These are phyloP conservation scores for Magallana gigas DNA, from an alignment of 1,140 invertebrate species.

Conservation along the genomic window DNA sequence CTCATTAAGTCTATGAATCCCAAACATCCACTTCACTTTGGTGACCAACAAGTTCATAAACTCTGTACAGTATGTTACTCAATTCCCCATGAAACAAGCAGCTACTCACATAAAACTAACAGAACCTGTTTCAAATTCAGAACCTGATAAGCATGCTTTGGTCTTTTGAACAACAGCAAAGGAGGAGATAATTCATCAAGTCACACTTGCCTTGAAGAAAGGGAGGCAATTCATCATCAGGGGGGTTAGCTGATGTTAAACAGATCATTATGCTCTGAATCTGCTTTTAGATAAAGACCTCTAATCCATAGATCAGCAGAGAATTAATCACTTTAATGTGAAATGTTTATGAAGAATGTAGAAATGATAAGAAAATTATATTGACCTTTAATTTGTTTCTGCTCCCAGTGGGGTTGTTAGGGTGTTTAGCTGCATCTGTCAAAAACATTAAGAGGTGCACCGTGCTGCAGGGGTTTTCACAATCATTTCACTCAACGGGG, in stretches of 20 bases:
- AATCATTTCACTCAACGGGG: not conserved
- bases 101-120: not conserved
- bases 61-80: not conserved
- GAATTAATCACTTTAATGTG: conserved; percentile 34
- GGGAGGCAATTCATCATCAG: conserved; percentile 10
- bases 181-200: not conserved
- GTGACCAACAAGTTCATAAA: conserved; percentile 17
- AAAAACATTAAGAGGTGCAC: conserved; percentile 11
- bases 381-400: conserved; percentile 29
- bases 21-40: not conserved
- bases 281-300: conserved; percentile 8
- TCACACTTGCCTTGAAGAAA: not conserved
- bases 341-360: conserved; percentile 32
- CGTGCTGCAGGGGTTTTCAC: conserved; percentile 21
- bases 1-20: not conserved
- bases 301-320: not conserved
- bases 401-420: conserved; percentile 2
- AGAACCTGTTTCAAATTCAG: conserved; percentile 8
- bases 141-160: not conserved
- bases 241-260: not conserved
- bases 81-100: not conserved
- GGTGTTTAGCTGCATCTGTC: conserved; percentile 32
- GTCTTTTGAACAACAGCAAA: conserved; percentile 21
- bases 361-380: conserved; percentile 26
- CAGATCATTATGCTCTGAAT: not conserved